Conservation (phyloP, 2,797 vertebrate species). For the Lagocephalus sceleratus region DNA sequence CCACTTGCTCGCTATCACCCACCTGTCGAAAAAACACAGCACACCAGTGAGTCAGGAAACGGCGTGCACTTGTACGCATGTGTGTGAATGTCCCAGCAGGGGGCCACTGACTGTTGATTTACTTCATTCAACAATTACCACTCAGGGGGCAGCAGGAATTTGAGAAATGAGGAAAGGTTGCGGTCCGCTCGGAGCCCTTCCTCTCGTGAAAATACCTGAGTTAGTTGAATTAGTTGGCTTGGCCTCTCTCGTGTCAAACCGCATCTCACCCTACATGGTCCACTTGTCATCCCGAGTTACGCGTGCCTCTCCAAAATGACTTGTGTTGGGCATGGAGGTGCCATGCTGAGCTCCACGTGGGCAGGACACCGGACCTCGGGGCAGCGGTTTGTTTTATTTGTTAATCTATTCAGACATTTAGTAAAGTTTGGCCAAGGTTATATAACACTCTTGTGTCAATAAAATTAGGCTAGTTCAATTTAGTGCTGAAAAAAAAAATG, state of each 20-base stretch:
- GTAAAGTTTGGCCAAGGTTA: background rate
- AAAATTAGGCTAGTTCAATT: too few relatives aligned
- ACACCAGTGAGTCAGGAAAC: conserved; percentile 43
- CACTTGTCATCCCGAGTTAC: conserved; percentile 43
- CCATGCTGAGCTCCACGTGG: background rate
- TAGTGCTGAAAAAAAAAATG: too few relatives aligned
- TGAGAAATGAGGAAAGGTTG: conserved; percentile 63
- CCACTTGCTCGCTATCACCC: conserved; percentile 50
- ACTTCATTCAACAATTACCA: conserved; percentile 63
- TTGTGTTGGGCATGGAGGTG: conserved; percentile 3
- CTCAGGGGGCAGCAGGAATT: conserved; percentile 65
- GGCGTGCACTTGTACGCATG: conserved; percentile 10
- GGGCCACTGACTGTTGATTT: conserved; percentile 58
- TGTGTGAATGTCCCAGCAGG: conserved; percentile 27
- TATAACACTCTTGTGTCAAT: background rate
- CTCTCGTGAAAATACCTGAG: conserved; percentile 67
- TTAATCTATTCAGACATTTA: background rate
- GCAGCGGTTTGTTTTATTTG: too few relatives aligned
- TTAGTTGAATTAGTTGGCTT: conserved; percentile 53
- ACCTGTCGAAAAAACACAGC: conserved; percentile 52
- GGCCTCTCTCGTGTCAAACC: conserved; percentile 49
- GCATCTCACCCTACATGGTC: conserved; percentile 35
- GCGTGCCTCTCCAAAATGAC: conserved; percentile 8
- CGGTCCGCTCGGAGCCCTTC: conserved; percentile 40
- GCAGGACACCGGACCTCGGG: background rate